A percentile compares a stretch with the other conserved stretches of the same genome.
These are phyloP conservation scores for Alces alces DNA, from an alignment of 2,113 vertebrate genomes.

Conservation along the genomic window DNA sequence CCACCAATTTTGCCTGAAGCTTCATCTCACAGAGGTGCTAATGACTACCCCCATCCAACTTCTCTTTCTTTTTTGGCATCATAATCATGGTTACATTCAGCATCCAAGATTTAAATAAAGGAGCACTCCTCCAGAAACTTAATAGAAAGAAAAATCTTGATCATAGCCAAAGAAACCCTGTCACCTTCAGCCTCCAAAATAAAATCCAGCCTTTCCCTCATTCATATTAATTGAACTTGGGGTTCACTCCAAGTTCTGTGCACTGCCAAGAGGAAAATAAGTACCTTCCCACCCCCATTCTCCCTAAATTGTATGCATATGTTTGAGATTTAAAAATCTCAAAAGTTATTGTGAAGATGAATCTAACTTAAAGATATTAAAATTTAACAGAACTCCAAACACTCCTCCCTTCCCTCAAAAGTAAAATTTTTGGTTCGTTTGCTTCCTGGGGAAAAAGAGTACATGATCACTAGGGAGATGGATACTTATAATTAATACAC, in stretches of 20 bases:
- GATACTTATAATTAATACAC: slow-evolving; percentile 74
- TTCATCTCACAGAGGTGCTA: not conserved
- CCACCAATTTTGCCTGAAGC: not conserved
- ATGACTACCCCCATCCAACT: not conserved
- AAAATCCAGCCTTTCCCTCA: not conserved
- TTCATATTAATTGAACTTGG: not conserved
- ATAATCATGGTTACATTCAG: not conserved
- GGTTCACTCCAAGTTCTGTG: not conserved
- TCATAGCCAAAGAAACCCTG: not conserved
- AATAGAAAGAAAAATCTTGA: slow-evolving; percentile 3
- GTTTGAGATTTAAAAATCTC: not conserved
- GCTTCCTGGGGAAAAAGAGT: slow-evolving; percentile 62
- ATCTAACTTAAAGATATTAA: slow-evolving; percentile 53
- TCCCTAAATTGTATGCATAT: not conserved
- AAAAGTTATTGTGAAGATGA: slow-evolving; percentile 47
- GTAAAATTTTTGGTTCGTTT: slow-evolving; percentile 65
- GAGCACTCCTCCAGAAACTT: not conserved
- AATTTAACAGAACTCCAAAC: slow-evolving; percentile 64
- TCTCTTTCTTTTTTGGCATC: not conserved
- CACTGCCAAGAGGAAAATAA: not conserved
- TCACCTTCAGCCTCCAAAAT: not conserved
- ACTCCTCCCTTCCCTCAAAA: slow-evolving; percentile 70
- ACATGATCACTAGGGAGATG: slow-evolving; percentile 70
- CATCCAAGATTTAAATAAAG: slow-evolving; percentile 18
- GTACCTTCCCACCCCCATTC: not conserved